Evolutionary conservation across 1,140 invertebrate species (phyloP).

Genomic region (Calephelis nemesis): DNA sequence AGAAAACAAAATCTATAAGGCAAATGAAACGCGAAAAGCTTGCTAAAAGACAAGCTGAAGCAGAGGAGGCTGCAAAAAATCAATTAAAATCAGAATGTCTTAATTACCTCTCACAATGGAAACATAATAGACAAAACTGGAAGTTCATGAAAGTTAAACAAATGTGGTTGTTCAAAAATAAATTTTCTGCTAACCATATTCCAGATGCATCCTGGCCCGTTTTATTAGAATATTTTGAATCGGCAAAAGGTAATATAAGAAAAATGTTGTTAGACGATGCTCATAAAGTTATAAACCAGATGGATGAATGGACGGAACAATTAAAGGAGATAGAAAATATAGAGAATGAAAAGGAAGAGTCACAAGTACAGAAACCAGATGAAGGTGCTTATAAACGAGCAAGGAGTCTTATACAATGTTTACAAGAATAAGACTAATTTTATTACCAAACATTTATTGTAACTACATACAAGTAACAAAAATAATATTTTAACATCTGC

Average conservation of each 20-base stretch:
- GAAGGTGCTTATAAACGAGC: constrained; percentile 81
- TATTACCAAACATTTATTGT: constrained; percentile 50
- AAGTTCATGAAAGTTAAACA: constrained; percentile 88
- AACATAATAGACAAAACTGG: constrained; percentile 84
- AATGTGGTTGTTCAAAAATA: constrained; percentile 85
- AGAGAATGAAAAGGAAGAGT: constrained; percentile 45
- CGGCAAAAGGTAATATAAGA: constrained; percentile 83
- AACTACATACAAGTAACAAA: constrained; percentile 60
- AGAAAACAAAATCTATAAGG: constrained; percentile 72
- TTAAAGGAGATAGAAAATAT: constrained; percentile 73
- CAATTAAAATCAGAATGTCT: constrained; percentile 74
- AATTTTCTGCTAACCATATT: constrained; percentile 81
- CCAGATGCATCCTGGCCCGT: constrained; percentile 81
- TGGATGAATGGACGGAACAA: constrained; percentile 81
- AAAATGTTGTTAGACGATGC: constrained; percentile 81
- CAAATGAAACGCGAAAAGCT: constrained; percentile 74
- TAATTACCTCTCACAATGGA: constrained; percentile 84
- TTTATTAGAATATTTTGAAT: constrained; percentile 85
- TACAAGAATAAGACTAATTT: constrained; percentile 64
- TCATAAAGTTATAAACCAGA: constrained; percentile 81
- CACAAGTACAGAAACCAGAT: constrained; percentile 76
- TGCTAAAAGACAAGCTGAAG: constrained; percentile 61
- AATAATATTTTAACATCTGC: constrained; percentile 47
- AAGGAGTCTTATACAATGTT: constrained; percentile 75
- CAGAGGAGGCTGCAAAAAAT: constrained; percentile 59